A percentile compares a stretch with the other conserved stretches of the same genome.
Evolutionary conservation across 2,113 vertebrate species (phyloP).

Genomic region (Lichenostomus cassidix): DNA sequence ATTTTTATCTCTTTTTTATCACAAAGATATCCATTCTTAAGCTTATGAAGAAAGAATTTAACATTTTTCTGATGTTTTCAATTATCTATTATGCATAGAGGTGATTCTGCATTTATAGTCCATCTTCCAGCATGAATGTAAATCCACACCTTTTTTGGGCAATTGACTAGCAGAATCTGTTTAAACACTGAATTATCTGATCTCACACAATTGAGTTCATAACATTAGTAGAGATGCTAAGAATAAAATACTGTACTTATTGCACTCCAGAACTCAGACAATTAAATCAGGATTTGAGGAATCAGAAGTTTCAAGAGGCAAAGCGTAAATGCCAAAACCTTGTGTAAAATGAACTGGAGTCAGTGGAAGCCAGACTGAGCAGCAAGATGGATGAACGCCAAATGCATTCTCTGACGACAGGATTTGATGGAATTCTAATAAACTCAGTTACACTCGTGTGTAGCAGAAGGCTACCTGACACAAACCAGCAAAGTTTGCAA

Average conservation of each 20-base stretch:
- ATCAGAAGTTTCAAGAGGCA: not conserved
- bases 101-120: conserved; percentile 22
- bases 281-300: not conserved
- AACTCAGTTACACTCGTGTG: not conserved
- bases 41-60: not conserved
- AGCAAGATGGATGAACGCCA: not conserved
- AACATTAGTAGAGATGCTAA: not conserved
- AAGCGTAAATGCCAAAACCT: not conserved
- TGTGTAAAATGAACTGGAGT: not conserved
- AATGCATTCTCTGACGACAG: not conserved
- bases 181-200: conserved; percentile 59
- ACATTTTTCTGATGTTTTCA: not conserved
- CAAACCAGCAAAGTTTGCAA: not conserved
- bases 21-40: not conserved
- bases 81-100: not conserved
- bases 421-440: not conserved
- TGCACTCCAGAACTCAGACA: not conserved
- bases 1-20: not conserved
- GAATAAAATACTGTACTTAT: not conserved
- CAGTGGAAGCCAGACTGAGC: not conserved
- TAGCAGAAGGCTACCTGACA: not conserved
- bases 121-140: not conserved
- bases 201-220: not conserved
- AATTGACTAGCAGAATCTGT: conserved; percentile 6
- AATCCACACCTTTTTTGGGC: conserved; percentile 9